Percentiles rank a stretch among this genome's conserved stretches.
phyloP scores from a whole-genome alignment of 2,888 invertebrate species.

The Ennomos fuscantarius region DNA sequence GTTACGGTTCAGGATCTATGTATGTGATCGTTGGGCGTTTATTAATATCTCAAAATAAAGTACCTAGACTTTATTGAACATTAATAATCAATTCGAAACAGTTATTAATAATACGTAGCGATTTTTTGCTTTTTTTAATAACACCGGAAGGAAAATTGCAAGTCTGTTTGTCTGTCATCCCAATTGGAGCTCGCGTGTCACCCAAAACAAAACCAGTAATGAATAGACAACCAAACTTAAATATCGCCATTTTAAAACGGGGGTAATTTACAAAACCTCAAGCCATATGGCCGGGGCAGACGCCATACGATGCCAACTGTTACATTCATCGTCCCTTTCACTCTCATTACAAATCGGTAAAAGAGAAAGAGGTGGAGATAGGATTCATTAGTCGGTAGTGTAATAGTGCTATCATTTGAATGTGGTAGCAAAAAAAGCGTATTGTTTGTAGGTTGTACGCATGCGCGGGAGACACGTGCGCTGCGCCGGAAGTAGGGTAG shows the following conservation, averaged over 20 bases:
- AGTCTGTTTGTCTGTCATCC: constrained; percentile 45
- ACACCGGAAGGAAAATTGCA: constrained; percentile 30
- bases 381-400: constrained; percentile 76
- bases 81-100: too few relatives aligned
- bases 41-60: too few relatives aligned
- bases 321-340: constrained; percentile 60
- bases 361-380: constrained; percentile 57
- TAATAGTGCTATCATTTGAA: constrained; percentile 73
- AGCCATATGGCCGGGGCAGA: constrained; percentile 82
- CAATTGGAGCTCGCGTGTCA: constrained; percentile 52
- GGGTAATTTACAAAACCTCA: constrained; percentile 83
- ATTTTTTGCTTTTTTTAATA: background rate
- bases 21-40: too few relatives aligned
- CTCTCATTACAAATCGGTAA: constrained; percentile 28
- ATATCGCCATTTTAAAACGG: constrained; percentile 69
- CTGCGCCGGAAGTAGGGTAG: constrained; percentile 72
- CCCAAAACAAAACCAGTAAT: constrained; percentile 53
- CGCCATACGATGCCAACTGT: constrained; percentile 81
- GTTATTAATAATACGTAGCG: background rate
- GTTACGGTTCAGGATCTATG: too few relatives aligned
- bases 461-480: constrained; percentile 71
- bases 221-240: constrained; percentile 67
- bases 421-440: constrained; percentile 77
- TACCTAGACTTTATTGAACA: too few relatives aligned
- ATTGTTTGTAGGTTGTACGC: constrained; percentile 66